phyloP scores from a whole-genome alignment of 2,113 vertebrate genomes.

The Hydropotes inermis region DNA sequence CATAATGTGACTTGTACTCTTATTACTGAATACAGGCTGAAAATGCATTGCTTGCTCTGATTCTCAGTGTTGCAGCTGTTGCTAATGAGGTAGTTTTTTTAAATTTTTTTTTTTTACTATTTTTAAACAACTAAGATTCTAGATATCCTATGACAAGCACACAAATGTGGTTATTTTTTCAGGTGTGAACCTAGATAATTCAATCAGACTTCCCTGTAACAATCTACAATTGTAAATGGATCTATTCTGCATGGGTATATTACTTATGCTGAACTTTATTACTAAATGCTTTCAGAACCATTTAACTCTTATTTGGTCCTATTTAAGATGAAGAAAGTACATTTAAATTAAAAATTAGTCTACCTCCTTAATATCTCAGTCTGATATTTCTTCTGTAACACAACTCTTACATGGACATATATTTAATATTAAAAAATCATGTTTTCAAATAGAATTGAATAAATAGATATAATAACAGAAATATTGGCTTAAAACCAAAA shows the following conservation, averaged over 20 bases:
- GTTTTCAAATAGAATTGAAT: background rate
- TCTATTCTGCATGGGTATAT: background rate
- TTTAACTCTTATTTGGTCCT: background rate
- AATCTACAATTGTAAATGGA: background rate
- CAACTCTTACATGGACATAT: background rate
- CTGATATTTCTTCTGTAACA: background rate
- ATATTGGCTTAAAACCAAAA: background rate
- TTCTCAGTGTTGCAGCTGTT: background rate
- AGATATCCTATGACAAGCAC: background rate
- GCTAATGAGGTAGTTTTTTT: background rate
- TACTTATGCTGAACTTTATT: background rate
- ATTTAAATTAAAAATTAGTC: background rate
- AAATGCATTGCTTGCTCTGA: background rate
- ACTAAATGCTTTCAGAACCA: background rate
- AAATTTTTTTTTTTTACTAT: background rate
- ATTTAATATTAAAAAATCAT: background rate
- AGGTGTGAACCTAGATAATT: background rate
- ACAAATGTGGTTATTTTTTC: background rate
- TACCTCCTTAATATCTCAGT: background rate
- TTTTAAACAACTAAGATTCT: background rate
- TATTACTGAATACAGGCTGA: constrained; percentile 42
- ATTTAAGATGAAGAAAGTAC: background rate
- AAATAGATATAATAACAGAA: background rate
- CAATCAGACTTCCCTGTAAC: background rate
- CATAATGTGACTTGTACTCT: background rate